Evolutionary conservation across 1,140 invertebrate genomes (phyloP), one percentile per base, ranked within the genome.

Genomic region (Drosophila elegans): DNA sequence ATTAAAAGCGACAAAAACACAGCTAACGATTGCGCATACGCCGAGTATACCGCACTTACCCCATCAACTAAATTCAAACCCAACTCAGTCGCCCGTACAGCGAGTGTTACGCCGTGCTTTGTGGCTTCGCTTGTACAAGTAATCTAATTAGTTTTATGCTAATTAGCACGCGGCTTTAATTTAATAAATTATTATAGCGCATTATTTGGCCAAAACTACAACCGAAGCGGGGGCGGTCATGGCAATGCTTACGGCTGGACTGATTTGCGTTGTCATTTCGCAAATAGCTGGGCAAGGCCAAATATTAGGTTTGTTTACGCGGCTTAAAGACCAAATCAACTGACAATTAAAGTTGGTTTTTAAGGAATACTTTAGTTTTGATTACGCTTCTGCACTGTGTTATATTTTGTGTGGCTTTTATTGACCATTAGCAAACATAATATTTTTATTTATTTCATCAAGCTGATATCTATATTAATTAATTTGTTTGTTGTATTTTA

Each of bases 121-220:
- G 79, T 52, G 78, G 79, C 75, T 75, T 69, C 79, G 80, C 71
- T 77, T 88, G 80, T 88, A 89, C 84, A 88, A 88, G 85, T 88
- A 88, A 90, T 89, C 85, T 88, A 88, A 88, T 88, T 89, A 88
- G 84, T 88, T 88, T 89, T 88, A 88, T 88, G 84, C 84, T 88
- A 88, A 88, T 88, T 89, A 84, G 84, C 72, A 74, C 73, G 80
- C 73, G 85, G 80, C 68, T 80, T 89, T 89, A 89, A 89, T 88
- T 88, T 89, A 88, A 88, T 88, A 89, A 84, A 84, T 90, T 88
- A 89, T 88, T 88, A 86, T 88, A 54, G 83, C 83, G 59, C 75
- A 88, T 79, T 86, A 83, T 86, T 88, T 77, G 63, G 59, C 32
- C 54, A 76, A 63, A 79, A 73, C 66, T 86, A 77, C 72, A 59